phyloP scores from a whole-genome alignment of 2,888 invertebrate species.

The Branchipolynoe longqiensis region DNA sequence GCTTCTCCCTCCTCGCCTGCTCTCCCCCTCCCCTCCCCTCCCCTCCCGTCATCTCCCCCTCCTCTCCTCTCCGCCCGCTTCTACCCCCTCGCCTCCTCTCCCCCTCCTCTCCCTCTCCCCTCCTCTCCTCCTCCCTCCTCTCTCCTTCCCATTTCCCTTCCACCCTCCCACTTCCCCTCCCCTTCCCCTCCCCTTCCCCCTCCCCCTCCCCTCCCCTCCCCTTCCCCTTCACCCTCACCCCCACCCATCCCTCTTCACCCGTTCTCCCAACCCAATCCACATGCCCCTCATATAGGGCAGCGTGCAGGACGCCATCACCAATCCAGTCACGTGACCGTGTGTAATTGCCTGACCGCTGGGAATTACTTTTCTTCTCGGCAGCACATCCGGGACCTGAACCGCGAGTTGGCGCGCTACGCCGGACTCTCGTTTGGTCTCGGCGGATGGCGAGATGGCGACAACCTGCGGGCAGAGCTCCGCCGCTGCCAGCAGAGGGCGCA shows the following conservation, averaged over 20 bases:
- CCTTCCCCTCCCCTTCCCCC: too few species aligned
- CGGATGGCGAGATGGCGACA: constrained; percentile 36
- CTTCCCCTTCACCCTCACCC: too few species aligned
- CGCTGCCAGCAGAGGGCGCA: constrained; percentile 43
- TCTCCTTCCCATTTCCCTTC: background rate
- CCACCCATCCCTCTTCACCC: too few species aligned
- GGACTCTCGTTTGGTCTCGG: constrained; percentile 24
- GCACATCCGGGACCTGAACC: constrained; percentile 44
- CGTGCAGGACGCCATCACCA: background rate
- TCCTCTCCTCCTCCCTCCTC: background rate
- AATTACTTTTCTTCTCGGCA: constrained; percentile 5
- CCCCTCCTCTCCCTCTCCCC: background rate
- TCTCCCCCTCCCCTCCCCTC: background rate
- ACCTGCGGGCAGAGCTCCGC: constrained; percentile 17
- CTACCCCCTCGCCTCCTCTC: background rate
- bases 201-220: too few species aligned
- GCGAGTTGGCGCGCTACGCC: constrained; percentile 38
- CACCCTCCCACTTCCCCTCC: too few species aligned
- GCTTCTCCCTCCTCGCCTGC: background rate
- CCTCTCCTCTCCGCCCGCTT: background rate
- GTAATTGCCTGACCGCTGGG: too few species aligned
- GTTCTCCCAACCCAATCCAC: too few species aligned
- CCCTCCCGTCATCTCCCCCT: background rate
- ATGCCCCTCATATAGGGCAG: too few species aligned
- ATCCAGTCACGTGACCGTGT: constrained; percentile 31